Percentiles rank a stretch among this genome's conserved stretches.
These are phyloP conservation scores for Sebastes glaucus DNA, from an alignment of 2,797 vertebrate species.

Conservation along the genomic window DNA sequence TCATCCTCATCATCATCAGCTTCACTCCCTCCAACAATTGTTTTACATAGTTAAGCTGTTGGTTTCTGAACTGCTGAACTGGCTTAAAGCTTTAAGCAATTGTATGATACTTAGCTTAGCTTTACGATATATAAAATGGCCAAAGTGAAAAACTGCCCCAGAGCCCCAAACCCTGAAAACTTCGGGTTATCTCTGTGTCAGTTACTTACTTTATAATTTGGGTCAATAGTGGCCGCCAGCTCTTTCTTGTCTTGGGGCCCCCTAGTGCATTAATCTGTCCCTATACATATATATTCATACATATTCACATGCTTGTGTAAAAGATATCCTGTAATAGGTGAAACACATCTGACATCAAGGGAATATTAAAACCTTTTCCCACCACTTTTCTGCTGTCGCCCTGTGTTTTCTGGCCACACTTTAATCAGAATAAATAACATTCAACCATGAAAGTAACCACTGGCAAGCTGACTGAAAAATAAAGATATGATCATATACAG, in stretches of 20 bases:
- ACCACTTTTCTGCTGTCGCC: not conserved
- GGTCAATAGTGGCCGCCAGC: not conserved
- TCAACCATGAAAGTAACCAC: not conserved
- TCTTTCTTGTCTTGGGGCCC: not conserved
- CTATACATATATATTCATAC: too few species aligned
- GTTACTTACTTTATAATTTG: not conserved
- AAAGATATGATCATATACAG: too few species aligned
- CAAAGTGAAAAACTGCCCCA: not conserved
- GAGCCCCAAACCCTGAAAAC: too few species aligned
- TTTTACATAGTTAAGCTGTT: too few species aligned
- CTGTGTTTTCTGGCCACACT: not conserved
- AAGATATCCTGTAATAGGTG: too few species aligned
- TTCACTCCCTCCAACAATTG: too few species aligned
- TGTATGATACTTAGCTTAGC: too few species aligned
- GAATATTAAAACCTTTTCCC: not conserved
- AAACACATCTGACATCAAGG: not conserved
- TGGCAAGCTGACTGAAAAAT: not conserved
- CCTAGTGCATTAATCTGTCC: not conserved
- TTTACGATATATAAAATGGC: not conserved
- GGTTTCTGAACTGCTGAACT: too few species aligned
- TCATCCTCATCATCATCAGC: too few species aligned
- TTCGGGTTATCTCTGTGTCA: not conserved
- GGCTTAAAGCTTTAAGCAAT: too few species aligned
- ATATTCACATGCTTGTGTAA: too few species aligned
- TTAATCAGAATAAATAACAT: not conserved